Conservation (phyloP, 2,797 vertebrate species). For the Cygnus olor region DNA sequence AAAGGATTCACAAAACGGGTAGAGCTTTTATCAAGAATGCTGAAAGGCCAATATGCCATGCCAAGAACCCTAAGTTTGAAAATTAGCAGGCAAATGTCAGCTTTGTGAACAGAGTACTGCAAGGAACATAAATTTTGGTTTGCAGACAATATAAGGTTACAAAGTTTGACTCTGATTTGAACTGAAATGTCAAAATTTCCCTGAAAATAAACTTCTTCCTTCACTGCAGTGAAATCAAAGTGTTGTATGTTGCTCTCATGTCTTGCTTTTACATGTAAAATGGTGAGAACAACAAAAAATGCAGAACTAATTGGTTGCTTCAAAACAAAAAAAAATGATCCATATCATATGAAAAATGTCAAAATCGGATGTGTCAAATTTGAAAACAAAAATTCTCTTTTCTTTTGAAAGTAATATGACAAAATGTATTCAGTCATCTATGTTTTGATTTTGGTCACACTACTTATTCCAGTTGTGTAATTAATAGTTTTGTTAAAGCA, state of each 20-base stretch:
- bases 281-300: not conserved
- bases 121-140: not conserved
- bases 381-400: not conserved
- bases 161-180: not conserved
- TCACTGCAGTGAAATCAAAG: not conserved
- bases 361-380: not conserved
- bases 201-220: not conserved
- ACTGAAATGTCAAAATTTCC: not conserved
- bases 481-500: not conserved
- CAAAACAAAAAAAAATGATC: fast-evolving
- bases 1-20: not conserved
- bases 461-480: not conserved
- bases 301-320: not conserved
- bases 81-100: not conserved
- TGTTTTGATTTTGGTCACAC: not conserved
- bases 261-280: not conserved
- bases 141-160: not conserved
- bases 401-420: not conserved
- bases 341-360: not conserved
- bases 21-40: not conserved
- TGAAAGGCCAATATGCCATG: not conserved
- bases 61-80: not conserved
- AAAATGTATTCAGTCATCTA: not conserved
- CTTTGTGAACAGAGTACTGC: not conserved
- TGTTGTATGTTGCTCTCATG: not conserved